Evolutionary conservation across 1,140 invertebrate genomes (phyloP).

Genomic region (Temnothorax nylanderi): DNA sequence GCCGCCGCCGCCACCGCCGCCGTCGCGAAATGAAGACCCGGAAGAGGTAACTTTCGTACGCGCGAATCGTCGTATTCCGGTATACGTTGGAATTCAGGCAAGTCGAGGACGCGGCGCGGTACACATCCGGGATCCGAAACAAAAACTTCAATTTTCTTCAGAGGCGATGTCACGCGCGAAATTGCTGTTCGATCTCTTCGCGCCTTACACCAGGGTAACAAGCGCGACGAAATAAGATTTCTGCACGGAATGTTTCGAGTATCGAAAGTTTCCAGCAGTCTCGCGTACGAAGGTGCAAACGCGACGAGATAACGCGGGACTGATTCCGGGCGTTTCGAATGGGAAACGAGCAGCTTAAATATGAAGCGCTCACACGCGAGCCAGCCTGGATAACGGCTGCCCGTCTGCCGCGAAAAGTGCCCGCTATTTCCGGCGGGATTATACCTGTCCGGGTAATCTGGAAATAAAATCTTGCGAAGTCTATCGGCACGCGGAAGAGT

Average conservation of each 20-base stretch:
- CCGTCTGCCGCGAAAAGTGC: constrained; percentile 64
- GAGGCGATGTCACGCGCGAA: neutral
- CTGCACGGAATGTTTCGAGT: neutral
- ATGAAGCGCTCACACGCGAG: constrained; percentile 64
- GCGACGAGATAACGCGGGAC: neutral
- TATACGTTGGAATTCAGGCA: constrained; percentile 34
- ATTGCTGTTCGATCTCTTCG: neutral
- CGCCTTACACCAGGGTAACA: neutral
- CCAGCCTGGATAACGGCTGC: constrained; percentile 59
- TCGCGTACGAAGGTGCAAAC: neutral
- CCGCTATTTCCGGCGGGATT: constrained; percentile 63
- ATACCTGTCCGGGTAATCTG: constrained; percentile 52
- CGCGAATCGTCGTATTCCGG: constrained; percentile 9
- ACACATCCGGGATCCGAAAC: neutral
- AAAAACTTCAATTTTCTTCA: constrained; percentile 17
- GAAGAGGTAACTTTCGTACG: constrained; percentile 44
- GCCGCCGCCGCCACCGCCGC: too few relatives aligned
- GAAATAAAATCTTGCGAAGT: constrained; percentile 64
- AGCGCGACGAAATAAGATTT: neutral
- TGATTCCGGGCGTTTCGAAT: constrained; percentile 50
- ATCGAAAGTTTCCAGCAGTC: neutral
- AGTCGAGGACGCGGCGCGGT: neutral
- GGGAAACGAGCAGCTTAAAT: constrained; percentile 51
- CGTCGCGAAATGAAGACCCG: constrained; percentile 33
- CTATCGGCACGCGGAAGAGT: neutral